Percentiles rank a stretch among this genome's conserved stretches.
phyloP scores from a whole-genome alignment of 2,888 invertebrate species.

The Dolichomitus sp. region DNA sequence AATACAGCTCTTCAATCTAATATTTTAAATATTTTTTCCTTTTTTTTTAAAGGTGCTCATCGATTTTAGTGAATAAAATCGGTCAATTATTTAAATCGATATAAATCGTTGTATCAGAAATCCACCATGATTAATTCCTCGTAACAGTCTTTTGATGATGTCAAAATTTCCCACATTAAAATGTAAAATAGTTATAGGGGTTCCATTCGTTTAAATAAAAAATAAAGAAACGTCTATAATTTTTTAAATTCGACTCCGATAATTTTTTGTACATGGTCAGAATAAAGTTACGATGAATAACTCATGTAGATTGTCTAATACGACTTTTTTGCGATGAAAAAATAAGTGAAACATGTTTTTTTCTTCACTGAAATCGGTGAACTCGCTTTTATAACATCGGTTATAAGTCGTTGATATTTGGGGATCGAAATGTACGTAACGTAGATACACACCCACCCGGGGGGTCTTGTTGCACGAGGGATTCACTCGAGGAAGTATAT shows the following conservation, averaged over 20 bases:
- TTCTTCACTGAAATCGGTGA: not conserved
- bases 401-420: constrained; percentile 45
- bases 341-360: not conserved
- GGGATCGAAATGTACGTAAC: constrained; percentile 30
- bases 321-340: too few relatives aligned
- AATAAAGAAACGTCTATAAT: too few relatives aligned
- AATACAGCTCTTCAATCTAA: constrained; percentile 72
- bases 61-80: too few relatives aligned
- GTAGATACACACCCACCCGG: constrained; percentile 46
- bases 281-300: too few relatives aligned
- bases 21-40: constrained; percentile 67
- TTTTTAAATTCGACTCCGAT: not conserved
- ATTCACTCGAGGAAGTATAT: constrained; percentile 15
- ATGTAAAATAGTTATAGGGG: too few relatives aligned
- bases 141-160: too few relatives aligned
- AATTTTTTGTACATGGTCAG: too few relatives aligned
- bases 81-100: too few relatives aligned
- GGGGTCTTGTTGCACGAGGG: constrained; percentile 35
- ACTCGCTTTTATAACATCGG: not conserved
- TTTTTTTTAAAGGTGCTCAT: not conserved
- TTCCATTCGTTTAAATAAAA: not conserved
- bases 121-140: too few relatives aligned
- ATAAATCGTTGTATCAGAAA: too few relatives aligned
- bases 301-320: too few relatives aligned
- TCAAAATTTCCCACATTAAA: too few relatives aligned